phyloP scores from a whole-genome alignment of 2,888 invertebrate genomes.

The Dicyrtoma fusca region DNA sequence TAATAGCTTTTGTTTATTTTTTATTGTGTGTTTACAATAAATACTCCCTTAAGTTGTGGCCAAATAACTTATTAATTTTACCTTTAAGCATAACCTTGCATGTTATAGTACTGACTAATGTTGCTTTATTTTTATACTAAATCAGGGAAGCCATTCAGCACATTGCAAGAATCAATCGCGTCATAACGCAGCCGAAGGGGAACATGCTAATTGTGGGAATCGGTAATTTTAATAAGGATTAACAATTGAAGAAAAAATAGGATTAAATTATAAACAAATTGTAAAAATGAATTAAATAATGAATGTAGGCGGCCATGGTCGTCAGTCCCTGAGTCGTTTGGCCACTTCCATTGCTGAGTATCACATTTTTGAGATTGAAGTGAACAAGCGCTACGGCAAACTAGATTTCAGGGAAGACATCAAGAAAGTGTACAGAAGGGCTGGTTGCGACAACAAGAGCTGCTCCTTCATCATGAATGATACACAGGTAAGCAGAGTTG shows the following conservation, averaged over 20 bases:
- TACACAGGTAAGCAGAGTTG: no score
- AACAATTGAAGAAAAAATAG: background rate
- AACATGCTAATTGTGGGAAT: slow-evolving; percentile 83
- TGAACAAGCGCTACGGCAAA: slow-evolving; percentile 72
- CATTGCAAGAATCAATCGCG: slow-evolving; percentile 77
- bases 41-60: no score
- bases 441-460: slow-evolving; percentile 75
- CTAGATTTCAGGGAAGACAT: slow-evolving; percentile 81
- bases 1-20: background rate
- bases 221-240: slow-evolving; percentile 63
- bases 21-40: background rate
- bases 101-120: background rate
- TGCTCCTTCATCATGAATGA: slow-evolving; percentile 84
- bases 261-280: slow-evolving; percentile 1
- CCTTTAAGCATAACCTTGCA: no score
- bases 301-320: slow-evolving; percentile 74
- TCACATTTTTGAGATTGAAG: slow-evolving; percentile 74
- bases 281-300: background rate
- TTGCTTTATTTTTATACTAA: background rate
- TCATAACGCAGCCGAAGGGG: slow-evolving; percentile 80
- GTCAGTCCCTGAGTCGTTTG: slow-evolving; percentile 77
- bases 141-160: slow-evolving; percentile 84
- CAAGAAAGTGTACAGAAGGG: slow-evolving; percentile 71
- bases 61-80: no score
- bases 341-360: slow-evolving; percentile 80